A percentile compares a stretch with the other conserved stretches of the same genome.
Conservation (phyloP, 2,888 invertebrate species). For the Rugalucina vietnamica region DNA sequence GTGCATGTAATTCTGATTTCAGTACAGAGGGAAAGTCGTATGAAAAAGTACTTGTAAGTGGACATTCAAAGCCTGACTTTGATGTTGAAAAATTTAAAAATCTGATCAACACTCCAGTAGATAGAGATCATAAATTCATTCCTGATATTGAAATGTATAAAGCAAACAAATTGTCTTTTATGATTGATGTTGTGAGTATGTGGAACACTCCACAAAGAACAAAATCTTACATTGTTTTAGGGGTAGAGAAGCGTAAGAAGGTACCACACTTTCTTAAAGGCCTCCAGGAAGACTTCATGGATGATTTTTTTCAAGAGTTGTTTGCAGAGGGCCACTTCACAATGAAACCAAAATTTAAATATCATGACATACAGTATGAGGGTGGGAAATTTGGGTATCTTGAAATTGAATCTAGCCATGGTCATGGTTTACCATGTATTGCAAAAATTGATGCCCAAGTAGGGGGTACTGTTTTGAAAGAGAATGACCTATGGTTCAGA, state of each 20-base stretch:
- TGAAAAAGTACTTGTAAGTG: not conserved
- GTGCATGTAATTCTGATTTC: no score
- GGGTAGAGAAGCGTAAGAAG: not conserved
- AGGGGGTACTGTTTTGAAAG: not conserved
- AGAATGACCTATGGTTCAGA: not conserved
- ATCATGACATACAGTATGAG: not conserved
- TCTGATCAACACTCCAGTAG: slow-evolving; percentile 27
- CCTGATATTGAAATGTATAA: slow-evolving; percentile 30
- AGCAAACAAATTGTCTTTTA: slow-evolving; percentile 25
- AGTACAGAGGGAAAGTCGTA: not conserved
- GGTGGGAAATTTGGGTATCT: not conserved
- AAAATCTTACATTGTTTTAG: slow-evolving; percentile 1
- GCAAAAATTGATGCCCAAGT: not conserved
- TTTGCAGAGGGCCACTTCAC: not conserved
- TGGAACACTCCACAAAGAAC: slow-evolving; percentile 63
- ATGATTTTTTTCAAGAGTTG: not conserved
- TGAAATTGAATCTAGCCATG: not conserved
- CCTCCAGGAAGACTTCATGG: not conserved
- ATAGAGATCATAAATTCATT: slow-evolving; percentile 36
- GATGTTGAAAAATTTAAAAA: slow-evolving; percentile 25
- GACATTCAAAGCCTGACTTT: not conserved
- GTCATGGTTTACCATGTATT: not conserved
- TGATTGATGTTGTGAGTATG: slow-evolving; percentile 54
- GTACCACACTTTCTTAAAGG: not conserved
- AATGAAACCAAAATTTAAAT: not conserved